Conservation (phyloP, 2,797 vertebrate species). For the Peromyscus aztecus region DNA sequence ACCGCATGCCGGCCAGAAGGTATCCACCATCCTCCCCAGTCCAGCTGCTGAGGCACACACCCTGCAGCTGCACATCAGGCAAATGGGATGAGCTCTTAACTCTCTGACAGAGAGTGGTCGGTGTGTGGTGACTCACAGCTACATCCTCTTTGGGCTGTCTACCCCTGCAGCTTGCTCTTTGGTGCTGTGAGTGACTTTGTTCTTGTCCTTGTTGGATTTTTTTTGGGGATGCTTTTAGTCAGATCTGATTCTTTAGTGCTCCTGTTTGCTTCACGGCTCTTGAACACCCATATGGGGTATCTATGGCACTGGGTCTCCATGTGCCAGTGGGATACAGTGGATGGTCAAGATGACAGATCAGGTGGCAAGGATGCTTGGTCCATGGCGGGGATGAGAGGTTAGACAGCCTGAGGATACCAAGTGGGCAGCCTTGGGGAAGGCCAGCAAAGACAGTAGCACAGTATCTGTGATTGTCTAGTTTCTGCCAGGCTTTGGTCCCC, state of each 20-base stretch:
- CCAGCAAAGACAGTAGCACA: neutral
- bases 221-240: neutral
- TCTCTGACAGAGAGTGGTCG: neutral
- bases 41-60: accelerated
- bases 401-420: neutral
- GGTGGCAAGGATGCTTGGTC: neutral
- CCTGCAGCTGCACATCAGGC: accelerated
- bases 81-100: neutral
- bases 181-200: neutral
- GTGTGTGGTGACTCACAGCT: neutral
- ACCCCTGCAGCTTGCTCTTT: neutral
- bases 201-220: neutral
- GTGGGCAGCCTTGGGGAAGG: neutral
- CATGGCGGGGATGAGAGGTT: neutral
- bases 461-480: neutral
- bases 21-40: neutral
- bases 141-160: neutral
- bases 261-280: neutral
- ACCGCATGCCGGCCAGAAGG: slow-evolving; percentile 90
- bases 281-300: neutral
- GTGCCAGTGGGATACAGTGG: accelerated
- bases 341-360: neutral
- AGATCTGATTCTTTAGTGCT: neutral
- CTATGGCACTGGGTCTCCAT: no score
- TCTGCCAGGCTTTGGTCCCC: neutral